Evolutionary conservation across 1,140 invertebrate species (phyloP), one percentile per base, ranked within the genome.

Genomic region (Panagrolaimus sp.): DNA sequence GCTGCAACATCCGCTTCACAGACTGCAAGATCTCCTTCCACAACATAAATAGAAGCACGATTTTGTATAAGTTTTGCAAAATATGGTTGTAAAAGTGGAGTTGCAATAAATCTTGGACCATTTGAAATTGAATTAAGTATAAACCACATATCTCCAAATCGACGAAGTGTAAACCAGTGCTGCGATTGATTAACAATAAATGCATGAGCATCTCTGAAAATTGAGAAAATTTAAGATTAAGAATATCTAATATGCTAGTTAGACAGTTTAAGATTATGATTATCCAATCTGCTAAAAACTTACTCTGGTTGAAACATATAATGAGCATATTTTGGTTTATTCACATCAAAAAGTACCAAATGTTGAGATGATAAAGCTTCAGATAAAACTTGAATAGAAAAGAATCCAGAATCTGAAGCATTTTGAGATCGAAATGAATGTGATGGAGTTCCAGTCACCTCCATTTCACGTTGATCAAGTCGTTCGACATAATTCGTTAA

Each of bases 1-100:
- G 52, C 52, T n/a, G 52, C 52, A 12, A n/a, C 28, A 26, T 58
- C 52, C 17, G 52, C 52, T 0, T 24, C 52, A 58, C 52, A 58
- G 1, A 26, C 15, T 5, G 15, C 15, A n/a, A 58, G 8, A 58
- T 14, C 14, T 58, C 52, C 52, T 21, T 26, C 17, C 1, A 58
- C 52, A 24, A 26, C 21, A 26, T 21, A 58, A 4, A 58, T 24
- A 5, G 47, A n/a, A n/a, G 21, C 47, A n/a, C 47, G 15, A 24
- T 24, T 48, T 48, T 15, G 2, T 3, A 24, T 24, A 15, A 48
- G 21, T 48, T 15, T n/a, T 15, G 15, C 47, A n/a, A 48, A 24
- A 48, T 24, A 48, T 24, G 2, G 15, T 48, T 48, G 47, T 8
- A 58, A 58, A 21, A 8, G 52, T 12, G 21, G 21, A 5, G 1